phyloP scores from a whole-genome alignment of 2,797 vertebrate genomes.

The Scolopax rusticola region DNA sequence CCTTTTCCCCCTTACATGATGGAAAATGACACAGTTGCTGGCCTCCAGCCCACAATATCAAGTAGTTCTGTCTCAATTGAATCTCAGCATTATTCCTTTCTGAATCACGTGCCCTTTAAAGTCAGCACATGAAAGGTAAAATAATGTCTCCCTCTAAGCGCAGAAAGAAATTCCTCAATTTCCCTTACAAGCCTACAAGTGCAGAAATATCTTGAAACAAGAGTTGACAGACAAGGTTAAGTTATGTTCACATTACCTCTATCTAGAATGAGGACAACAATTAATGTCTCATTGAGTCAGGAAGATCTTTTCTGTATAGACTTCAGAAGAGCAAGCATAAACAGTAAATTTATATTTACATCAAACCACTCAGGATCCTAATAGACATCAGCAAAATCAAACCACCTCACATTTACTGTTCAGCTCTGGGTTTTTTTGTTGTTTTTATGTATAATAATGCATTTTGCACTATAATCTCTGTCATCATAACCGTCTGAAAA shows the following conservation, averaged over 20 bases:
- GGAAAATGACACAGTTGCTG: constrained; percentile 39
- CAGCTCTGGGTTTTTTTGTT: neutral
- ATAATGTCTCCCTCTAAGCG: constrained; percentile 24
- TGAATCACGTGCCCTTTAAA: constrained; percentile 58
- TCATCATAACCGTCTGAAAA: neutral
- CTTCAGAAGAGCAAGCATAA: neutral
- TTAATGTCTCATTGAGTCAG: neutral
- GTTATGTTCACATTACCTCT: neutral
- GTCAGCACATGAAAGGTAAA: constrained; percentile 54
- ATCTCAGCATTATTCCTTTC: constrained; percentile 60
- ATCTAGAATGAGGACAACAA: neutral
- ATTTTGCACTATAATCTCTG: neutral
- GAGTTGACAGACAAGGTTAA: no score
- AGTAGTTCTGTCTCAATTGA: constrained; percentile 53
- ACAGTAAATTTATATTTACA: neutral
- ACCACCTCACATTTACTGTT: neutral
- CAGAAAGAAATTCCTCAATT: neutral
- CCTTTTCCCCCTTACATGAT: constrained; percentile 26
- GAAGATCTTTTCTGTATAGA: neutral
- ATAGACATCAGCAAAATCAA: neutral
- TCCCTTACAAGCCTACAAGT: constrained; percentile 30
- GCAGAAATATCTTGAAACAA: neutral
- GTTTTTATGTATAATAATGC: neutral
- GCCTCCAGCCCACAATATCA: constrained; percentile 24
- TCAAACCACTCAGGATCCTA: neutral